Conservation (phyloP, 2,797 vertebrate species). For the Nyctibius grandis region DNA sequence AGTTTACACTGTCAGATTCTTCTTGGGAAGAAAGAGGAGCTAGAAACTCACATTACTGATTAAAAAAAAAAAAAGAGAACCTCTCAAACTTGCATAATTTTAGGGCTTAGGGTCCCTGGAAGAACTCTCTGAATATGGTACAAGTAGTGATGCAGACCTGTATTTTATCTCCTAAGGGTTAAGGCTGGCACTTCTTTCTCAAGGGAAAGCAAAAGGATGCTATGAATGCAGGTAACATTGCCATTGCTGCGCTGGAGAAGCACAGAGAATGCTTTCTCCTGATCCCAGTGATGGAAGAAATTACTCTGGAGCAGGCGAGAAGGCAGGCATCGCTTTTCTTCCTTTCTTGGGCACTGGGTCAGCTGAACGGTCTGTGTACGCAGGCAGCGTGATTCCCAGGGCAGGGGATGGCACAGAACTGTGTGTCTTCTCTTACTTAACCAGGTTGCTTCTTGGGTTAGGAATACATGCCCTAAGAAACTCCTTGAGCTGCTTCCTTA, state of each 20-base stretch:
- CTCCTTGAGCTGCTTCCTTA: background rate
- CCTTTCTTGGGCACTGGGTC: background rate
- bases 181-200: background rate
- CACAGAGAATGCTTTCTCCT: background rate
- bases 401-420: background rate
- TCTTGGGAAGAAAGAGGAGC: background rate
- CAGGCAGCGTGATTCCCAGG: background rate
- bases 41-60: background rate
- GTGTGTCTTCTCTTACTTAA: background rate
- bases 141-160: background rate
- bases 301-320: background rate
- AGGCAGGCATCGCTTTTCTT: background rate
- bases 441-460: background rate
- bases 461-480: background rate
- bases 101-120: background rate
- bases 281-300: background rate
- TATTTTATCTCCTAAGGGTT: background rate
- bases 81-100: background rate
- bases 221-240: background rate
- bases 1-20: background rate
- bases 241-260: background rate
- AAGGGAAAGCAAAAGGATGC: background rate
- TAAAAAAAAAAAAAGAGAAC: background rate
- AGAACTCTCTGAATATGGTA: background rate
- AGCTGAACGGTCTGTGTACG: background rate